Percentiles rank a stretch among this genome's conserved stretches.
These are phyloP conservation scores for Drosophila mimica DNA, from an alignment of 2,888 invertebrate genomes.

Conservation along the genomic window DNA sequence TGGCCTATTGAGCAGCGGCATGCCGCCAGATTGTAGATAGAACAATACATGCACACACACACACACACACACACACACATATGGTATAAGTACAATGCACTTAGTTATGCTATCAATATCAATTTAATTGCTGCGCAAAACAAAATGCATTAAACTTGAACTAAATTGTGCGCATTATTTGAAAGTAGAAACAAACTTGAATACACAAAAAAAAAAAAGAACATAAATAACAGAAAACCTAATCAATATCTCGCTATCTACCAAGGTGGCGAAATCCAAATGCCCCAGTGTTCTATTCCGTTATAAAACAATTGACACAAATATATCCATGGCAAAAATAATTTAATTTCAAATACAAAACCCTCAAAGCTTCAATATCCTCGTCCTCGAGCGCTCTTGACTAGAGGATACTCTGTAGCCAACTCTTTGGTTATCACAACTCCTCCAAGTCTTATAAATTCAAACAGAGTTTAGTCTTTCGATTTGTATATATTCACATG, in stretches of 20 bases:
- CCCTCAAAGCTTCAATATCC: no score
- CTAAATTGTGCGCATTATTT: conserved; percentile 56
- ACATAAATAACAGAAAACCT: background rate
- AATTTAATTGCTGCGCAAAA: conserved; percentile 64
- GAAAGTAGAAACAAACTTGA: conserved; percentile 12
- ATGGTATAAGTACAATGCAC: conserved; percentile 7
- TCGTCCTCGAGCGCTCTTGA: no score
- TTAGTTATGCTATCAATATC: conserved; percentile 27
- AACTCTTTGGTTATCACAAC: no score
- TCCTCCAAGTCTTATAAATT: no score
- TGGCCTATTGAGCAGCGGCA: conserved; percentile 47
- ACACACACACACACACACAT: background rate
- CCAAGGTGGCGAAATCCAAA: background rate
- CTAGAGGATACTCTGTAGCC: no score
- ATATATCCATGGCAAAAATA: no score
- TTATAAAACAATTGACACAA: no score
- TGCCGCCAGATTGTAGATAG: conserved; percentile 59
- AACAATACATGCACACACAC: background rate
- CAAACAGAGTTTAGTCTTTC: no score
- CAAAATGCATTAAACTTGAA: conserved; percentile 70
- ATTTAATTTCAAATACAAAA: no score
- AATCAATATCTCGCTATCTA: background rate
- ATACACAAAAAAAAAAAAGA: background rate
- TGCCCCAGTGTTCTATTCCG: no score
- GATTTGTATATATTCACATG: no score